phyloP scores from a whole-genome alignment of 1,140 invertebrate genomes.

The Holcopasites calliopsidis region DNA sequence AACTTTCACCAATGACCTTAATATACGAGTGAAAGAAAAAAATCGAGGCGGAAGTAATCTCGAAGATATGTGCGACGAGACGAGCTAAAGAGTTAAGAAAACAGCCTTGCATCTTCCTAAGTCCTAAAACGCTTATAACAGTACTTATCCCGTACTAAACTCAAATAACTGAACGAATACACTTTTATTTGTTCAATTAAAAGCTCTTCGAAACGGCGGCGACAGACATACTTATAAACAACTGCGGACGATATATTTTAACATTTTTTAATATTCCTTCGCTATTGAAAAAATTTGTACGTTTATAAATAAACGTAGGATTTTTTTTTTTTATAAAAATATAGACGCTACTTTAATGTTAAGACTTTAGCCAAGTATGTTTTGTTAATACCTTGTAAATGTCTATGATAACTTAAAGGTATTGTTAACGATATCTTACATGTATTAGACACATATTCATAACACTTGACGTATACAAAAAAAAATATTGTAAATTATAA shows the following conservation, averaged over 20 bases:
- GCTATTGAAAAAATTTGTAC: not conserved
- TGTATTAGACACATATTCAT: not conserved
- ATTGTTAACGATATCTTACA: constrained; percentile 1
- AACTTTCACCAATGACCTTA: constrained; percentile 6
- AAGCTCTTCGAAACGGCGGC: not conserved
- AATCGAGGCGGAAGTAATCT: not conserved
- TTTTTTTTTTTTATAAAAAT: not conserved
- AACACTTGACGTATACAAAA: not conserved
- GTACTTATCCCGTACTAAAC: constrained; percentile 6
- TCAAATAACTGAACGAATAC: not conserved
- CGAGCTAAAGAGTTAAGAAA: not conserved
- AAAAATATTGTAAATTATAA: no score
- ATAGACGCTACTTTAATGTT: not conserved
- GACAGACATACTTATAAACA: not conserved
- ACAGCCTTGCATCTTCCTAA: not conserved
- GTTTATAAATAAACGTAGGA: not conserved
- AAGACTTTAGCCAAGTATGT: not conserved
- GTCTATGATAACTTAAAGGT: constrained; percentile 1
- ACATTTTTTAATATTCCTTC: not conserved
- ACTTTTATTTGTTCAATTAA: constrained; percentile 1
- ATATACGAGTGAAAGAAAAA: not conserved
- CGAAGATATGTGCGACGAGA: not conserved
- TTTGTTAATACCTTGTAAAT: constrained; percentile 27
- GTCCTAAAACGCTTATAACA: constrained; percentile 38
- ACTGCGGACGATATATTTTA: not conserved